A percentile compares a stretch with the other conserved stretches of the same genome.
These are phyloP conservation scores for Conops quadrifasciatus DNA, from an alignment of 2,888 invertebrate genomes.

Conservation along the genomic window DNA sequence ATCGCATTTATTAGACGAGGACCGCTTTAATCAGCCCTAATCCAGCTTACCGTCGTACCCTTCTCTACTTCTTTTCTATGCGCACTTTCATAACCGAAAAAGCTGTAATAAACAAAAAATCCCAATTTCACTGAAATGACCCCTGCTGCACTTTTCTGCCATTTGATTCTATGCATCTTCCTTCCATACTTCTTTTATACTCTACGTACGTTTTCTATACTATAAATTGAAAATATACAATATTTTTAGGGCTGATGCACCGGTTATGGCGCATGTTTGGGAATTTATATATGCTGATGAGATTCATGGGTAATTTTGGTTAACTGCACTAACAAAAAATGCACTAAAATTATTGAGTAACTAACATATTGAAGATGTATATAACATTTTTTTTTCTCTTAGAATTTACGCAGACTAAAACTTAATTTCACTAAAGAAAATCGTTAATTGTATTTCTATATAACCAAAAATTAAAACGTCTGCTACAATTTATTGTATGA, in stretches of 20 bases:
- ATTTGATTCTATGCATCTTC: no score
- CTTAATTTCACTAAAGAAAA: no score
- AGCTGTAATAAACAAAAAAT: background rate
- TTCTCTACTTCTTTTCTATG: no score
- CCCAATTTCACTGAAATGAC: background rate
- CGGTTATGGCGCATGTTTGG: constrained; percentile 95
- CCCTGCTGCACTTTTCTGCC: no score
- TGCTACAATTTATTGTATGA: no score
- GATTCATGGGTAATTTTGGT: constrained; percentile 75
- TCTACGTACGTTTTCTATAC: background rate
- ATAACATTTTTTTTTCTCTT: no score
- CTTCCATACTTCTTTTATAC: background rate
- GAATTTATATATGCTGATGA: constrained; percentile 85
- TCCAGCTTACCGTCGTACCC: background rate
- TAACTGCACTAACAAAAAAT: constrained; percentile 15
- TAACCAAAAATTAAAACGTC: no score
- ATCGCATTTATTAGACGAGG: background rate
- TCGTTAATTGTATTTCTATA: no score
- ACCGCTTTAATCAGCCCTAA: constrained; percentile 11
- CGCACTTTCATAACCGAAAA: background rate
- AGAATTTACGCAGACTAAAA: no score
- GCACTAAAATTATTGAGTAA: no score
- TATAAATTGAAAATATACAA: constrained; percentile 23
- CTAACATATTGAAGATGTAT: no score
- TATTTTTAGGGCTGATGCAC: constrained; percentile 91